phyloP scores from a whole-genome alignment of 2,113 vertebrate genomes.

The Sinocyclocheilus anophthalmus region DNA sequence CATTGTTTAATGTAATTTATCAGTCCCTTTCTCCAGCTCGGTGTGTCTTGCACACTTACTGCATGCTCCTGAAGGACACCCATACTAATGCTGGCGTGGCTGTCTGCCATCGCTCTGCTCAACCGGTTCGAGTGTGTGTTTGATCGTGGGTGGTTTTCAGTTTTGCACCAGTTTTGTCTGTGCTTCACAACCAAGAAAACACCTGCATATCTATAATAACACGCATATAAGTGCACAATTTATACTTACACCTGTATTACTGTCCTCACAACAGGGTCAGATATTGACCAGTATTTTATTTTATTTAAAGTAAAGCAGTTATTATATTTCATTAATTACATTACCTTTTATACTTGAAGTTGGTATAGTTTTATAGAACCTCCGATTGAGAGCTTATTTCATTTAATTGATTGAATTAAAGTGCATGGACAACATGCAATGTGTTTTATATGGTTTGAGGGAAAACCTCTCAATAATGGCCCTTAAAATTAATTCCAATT shows the following conservation, averaged over 20 bases:
- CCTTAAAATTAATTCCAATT: background rate
- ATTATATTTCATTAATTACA: background rate
- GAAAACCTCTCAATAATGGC: background rate
- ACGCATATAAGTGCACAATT: background rate
- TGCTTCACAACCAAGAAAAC: slow-evolving; percentile 28
- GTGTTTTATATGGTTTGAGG: background rate
- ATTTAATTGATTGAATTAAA: background rate
- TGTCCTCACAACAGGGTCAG: background rate
- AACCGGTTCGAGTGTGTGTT: slow-evolving; percentile 13
- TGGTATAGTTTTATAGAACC: background rate
- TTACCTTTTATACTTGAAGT: background rate
- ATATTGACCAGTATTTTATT: background rate
- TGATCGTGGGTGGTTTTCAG: background rate
- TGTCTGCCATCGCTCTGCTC: slow-evolving; percentile 1
- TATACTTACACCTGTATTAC: background rate
- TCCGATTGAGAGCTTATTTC: background rate
- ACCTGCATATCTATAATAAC: background rate
- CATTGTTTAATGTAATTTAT: background rate
- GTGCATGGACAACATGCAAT: background rate
- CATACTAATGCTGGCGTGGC: slow-evolving; percentile 43
- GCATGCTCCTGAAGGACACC: slow-evolving; percentile 12
- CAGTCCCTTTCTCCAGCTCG: background rate
- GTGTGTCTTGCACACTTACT: background rate
- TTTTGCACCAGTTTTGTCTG: slow-evolving; percentile 17
- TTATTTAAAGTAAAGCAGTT: background rate